Evolutionary conservation across 2,888 invertebrate species (phyloP).

Genomic region (Tenthredo distinguenda): DNA sequence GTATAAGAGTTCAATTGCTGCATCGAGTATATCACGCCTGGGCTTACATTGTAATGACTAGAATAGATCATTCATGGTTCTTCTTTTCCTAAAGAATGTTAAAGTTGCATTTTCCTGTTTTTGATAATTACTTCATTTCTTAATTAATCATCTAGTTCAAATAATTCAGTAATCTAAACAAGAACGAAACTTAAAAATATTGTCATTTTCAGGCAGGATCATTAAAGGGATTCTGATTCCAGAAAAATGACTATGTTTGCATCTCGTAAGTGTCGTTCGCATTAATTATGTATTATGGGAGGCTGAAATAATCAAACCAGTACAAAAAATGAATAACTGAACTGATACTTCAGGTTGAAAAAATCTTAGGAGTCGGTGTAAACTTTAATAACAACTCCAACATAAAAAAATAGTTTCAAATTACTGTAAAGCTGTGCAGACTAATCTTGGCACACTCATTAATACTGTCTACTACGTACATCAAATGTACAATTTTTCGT

Average conservation of each 20-base stretch:
- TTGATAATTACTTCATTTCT: background rate
- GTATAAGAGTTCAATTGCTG: background rate
- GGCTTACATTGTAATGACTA: constrained; percentile 19
- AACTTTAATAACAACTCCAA: too few relatives aligned
- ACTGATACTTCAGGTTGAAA: too few relatives aligned
- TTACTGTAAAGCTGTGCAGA: too few relatives aligned
- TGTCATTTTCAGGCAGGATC: constrained; percentile 5
- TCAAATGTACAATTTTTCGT: background rate
- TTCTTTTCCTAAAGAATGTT: background rate
- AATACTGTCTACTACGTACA: background rate
- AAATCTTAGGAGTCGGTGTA: too few relatives aligned
- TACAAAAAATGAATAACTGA: too few relatives aligned
- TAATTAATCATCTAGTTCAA: background rate
- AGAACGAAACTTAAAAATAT: background rate
- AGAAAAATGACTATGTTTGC: constrained; percentile 37
- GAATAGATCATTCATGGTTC: background rate
- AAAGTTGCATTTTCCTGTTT: background rate
- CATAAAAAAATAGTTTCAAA: too few relatives aligned
- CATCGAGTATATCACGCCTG: background rate
- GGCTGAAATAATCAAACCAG: too few relatives aligned
- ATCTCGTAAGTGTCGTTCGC: constrained; percentile 33
- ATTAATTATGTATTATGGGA: background rate
- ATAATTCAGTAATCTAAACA: background rate
- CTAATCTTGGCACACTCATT: background rate
- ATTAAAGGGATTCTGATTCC: background rate